Evolutionary conservation across 2,797 vertebrate genomes (phyloP), one percentile per base, ranked within the genome.

Genomic region (Microcaecilia unicolor): DNA sequence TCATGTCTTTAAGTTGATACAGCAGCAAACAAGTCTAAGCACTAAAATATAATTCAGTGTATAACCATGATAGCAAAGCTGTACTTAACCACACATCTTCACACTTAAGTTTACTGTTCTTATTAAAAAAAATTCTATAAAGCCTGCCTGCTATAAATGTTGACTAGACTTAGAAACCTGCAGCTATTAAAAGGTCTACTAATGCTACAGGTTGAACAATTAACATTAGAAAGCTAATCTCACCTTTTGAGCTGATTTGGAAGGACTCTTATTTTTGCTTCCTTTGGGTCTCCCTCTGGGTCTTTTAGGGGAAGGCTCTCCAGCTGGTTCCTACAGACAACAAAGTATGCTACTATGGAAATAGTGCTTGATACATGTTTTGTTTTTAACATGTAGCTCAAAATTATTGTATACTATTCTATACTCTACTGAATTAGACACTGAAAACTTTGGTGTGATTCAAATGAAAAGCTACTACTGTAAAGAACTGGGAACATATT

Each of bases 181-280:
- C 22, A 34, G 36, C 26, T 51, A 56, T 37, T 28, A 47, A 58
- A 44, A 44, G n/a, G 22, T 24, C 9, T 30, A 46, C 30, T 34
- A 46, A 38, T 3, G 10, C 16, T 51, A 22, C 25, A 31, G 10
- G 42, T 48, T 23, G 26, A 24, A 55, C 32, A 8, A 47, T 50
- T 40, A 55, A 49, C 9, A 3, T 35, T 0, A 25, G 22, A 28
- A 33, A 30, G 48, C 55, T 16, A 44, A 67, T 61, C 87, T 90
- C 83, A 96, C 92, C 92, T 92, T 96, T 78, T 91, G 89, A 37
- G 86, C 89, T 63, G 91, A 91, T 85, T 95, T 97, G 43, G 92
- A 94, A 21, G 92, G 92, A 53, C 91, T 89, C 86, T 97, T 97
- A 82, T 95, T 97, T 84, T 97, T 97, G 80, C 92, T 97, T 78